Conservation (phyloP, 2,888 invertebrate genomes). For the Brenthis daphne region DNA sequence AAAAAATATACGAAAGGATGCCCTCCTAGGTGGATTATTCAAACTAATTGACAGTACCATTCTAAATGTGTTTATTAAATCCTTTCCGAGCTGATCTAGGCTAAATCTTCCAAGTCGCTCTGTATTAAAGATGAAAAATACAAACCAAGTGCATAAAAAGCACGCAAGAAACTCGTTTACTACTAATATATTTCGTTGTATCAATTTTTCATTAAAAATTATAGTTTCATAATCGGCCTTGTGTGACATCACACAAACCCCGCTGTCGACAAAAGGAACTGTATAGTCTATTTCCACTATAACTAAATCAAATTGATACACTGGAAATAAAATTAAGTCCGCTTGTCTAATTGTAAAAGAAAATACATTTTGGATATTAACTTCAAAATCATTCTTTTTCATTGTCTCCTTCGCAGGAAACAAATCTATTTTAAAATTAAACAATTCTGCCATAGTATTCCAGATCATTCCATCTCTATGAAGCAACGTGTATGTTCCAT, state of each 20-base stretch:
- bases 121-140: constrained; percentile 57
- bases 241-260: constrained; percentile 66
- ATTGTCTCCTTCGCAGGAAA: constrained; percentile 48
- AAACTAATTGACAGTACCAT: constrained; percentile 59
- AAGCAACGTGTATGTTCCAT: constrained; percentile 53
- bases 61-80: constrained; percentile 64
- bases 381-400: constrained; percentile 56
- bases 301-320: constrained; percentile 67
- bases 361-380: constrained; percentile 57
- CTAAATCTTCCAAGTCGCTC: constrained; percentile 50
- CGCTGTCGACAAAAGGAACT: constrained; percentile 63
- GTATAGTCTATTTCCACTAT: constrained; percentile 63
- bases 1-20: constrained; percentile 64
- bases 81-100: constrained; percentile 66
- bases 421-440: constrained; percentile 68
- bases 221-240: constrained; percentile 66
- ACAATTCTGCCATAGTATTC: constrained; percentile 57
- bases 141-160: constrained; percentile 63
- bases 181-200: constrained; percentile 47
- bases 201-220: constrained; percentile 56
- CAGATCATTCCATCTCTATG: constrained; percentile 67
- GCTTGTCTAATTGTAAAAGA: constrained; percentile 59
- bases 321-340: constrained; percentile 62
- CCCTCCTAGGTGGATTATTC: constrained; percentile 56
- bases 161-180: constrained; percentile 51